Evolutionary conservation across 2,888 invertebrate genomes (phyloP), one percentile per base, ranked within the genome.

Genomic region (Branchipolynoe longqiensis): DNA sequence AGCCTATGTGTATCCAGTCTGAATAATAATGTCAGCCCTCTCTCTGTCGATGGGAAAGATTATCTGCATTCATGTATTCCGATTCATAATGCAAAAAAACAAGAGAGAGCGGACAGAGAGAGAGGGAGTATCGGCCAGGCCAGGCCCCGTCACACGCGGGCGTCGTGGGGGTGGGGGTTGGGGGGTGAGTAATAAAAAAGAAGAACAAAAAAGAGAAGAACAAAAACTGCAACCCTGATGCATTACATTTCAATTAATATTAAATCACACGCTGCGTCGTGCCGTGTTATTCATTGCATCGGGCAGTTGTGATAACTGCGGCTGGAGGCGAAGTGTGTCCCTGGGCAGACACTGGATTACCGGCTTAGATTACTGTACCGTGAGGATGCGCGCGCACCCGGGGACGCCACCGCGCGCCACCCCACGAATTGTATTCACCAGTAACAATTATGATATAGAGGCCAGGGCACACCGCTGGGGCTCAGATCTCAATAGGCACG

Each of bases 241-340:
- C 69, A 69, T 69, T 69, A 69, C 69, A 69, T 69, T 69, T 36
- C 69, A 69, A 69, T 69, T 69, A 69, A 69, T 69, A 69, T 69
- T 69, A 69, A 69, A 69, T 69, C 69, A 69, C 69, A 69, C 69
- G 36, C 36, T 33, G 69, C n/a, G n/a, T n/a, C n/a, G 69, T 38
- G 25, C 69, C 14, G 69, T n/a, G 22, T 69, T 69, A 69, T 69
- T 69, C 69, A 69, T 69, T 38, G 69, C 69, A 69, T 69, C 38
- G 69, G 69, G 69, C 69, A 69, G 69, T 69, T 69, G 69, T 38
- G 69, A 69, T 69, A 69, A 69, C 69, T 69, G 36, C 18, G 69
- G 38, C 36, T 36, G 69, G 1, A 38, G 69, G 69, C 36, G 38
- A 22, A 69, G 38, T 22, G 69, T 38, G 36, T 38, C 33, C 36